Conservation (phyloP, 2,113 vertebrate species). For the Mionectes macconnelli region DNA sequence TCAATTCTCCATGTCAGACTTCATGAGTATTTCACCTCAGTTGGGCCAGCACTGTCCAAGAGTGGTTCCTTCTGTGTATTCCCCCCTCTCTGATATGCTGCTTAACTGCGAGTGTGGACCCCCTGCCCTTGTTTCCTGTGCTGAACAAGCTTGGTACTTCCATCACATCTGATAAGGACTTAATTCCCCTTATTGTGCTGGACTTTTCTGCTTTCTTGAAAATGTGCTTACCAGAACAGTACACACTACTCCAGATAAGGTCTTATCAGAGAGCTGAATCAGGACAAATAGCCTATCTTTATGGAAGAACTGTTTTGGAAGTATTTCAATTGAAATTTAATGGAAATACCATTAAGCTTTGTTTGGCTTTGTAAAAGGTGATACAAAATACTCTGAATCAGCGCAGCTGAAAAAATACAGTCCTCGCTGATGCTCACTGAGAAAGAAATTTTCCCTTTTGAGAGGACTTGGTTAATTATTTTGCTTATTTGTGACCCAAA, state of each 20-base stretch:
- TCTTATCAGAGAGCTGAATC: slow-evolving; percentile 62
- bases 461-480: slow-evolving; percentile 52
- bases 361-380: slow-evolving; percentile 65
- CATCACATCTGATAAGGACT: neutral
- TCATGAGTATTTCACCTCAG: neutral
- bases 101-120: neutral
- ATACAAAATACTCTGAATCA: slow-evolving; percentile 59
- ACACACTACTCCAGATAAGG: slow-evolving; percentile 55
- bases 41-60: neutral
- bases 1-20: neutral
- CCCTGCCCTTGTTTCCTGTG: neutral
- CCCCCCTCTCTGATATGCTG: neutral
- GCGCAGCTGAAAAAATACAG: slow-evolving; percentile 57
- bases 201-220: slow-evolving; percentile 48
- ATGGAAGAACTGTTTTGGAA: slow-evolving; percentile 63
- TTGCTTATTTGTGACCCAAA: slow-evolving; percentile 48
- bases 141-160: neutral
- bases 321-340: slow-evolving; percentile 64
- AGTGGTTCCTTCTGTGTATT: neutral
- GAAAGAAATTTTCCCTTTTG: neutral
- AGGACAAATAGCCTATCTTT: slow-evolving; percentile 65
- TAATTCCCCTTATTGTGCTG: neutral
- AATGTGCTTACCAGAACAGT: slow-evolving; percentile 58
- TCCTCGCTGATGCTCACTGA: slow-evolving; percentile 17
- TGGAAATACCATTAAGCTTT: slow-evolving; percentile 65